phyloP scores from a whole-genome alignment of 2,113 vertebrate genomes.

The Dipodomys spectabilis region DNA sequence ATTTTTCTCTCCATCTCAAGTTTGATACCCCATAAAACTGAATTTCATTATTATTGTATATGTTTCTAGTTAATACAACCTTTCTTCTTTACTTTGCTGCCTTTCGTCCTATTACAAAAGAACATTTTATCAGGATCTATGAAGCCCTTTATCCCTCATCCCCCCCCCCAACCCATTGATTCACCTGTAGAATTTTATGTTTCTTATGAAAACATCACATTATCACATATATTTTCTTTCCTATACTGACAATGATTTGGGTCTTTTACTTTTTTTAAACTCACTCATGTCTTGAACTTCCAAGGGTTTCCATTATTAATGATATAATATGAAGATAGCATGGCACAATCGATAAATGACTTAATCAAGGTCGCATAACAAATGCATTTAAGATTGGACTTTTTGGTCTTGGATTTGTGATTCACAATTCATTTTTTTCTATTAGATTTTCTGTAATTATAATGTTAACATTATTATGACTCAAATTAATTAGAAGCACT shows the following conservation, averaged over 20 bases:
- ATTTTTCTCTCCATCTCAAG: background rate
- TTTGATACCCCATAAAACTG: background rate
- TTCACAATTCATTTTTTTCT: background rate
- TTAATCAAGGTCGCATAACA: background rate
- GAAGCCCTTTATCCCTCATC: background rate
- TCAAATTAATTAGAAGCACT: background rate
- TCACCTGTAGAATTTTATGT: background rate
- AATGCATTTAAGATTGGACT: background rate
- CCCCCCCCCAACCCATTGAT: background rate
- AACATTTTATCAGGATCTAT: background rate
- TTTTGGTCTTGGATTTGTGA: background rate
- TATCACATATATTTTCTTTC: background rate
- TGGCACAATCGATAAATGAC: background rate
- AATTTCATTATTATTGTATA: background rate
- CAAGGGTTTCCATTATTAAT: conserved; percentile 10
- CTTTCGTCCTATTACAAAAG: background rate
- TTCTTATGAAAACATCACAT: background rate
- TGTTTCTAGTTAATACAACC: background rate
- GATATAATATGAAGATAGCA: background rate
- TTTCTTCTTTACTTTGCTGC: background rate
- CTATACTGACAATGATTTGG: background rate
- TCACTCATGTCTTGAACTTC: background rate
- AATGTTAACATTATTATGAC: background rate
- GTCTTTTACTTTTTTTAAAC: background rate
- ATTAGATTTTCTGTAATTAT: background rate